These are phyloP conservation scores for Conchocele bisecta DNA, from an alignment of 2,888 invertebrate species.

Conservation along the genomic window DNA sequence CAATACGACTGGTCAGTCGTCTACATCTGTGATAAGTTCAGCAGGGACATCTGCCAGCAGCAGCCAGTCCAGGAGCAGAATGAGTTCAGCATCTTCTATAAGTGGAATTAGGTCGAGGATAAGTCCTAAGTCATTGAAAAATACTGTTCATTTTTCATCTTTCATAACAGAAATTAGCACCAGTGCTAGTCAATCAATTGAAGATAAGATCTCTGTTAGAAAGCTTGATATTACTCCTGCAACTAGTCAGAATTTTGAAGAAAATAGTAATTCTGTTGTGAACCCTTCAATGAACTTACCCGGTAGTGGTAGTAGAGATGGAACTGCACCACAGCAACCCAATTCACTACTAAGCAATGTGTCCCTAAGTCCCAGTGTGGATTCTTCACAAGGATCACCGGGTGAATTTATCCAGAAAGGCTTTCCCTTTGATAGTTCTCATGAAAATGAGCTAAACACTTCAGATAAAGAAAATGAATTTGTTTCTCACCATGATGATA, in stretches of 20 bases:
- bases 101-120: constrained; percentile 59
- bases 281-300: constrained; percentile 23
- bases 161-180: constrained; percentile 75
- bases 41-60: constrained; percentile 36
- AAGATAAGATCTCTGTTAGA: constrained; percentile 70
- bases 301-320: constrained; percentile 32
- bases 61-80: constrained; percentile 47
- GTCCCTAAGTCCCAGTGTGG: constrained; percentile 66
- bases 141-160: constrained; percentile 75
- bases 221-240: constrained; percentile 65
- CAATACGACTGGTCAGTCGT: constrained; percentile 25
- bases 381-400: constrained; percentile 64
- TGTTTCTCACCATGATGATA: constrained; percentile 36
- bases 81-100: constrained; percentile 61
- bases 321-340: constrained; percentile 32
- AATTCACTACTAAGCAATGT: constrained; percentile 68
- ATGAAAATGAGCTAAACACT: constrained; percentile 65
- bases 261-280: constrained; percentile 16
- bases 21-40: constrained; percentile 25
- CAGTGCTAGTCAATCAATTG: constrained; percentile 70
- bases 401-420: constrained; percentile 46
- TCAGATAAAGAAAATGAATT: constrained; percentile 76
- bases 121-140: constrained; percentile 75
- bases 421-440: constrained; percentile 61
- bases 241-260: constrained; percentile 60